Percentiles rank a stretch among this genome's conserved stretches.
Conservation (phyloP, 2,113 vertebrate species). For the Lampris incognitus region DNA sequence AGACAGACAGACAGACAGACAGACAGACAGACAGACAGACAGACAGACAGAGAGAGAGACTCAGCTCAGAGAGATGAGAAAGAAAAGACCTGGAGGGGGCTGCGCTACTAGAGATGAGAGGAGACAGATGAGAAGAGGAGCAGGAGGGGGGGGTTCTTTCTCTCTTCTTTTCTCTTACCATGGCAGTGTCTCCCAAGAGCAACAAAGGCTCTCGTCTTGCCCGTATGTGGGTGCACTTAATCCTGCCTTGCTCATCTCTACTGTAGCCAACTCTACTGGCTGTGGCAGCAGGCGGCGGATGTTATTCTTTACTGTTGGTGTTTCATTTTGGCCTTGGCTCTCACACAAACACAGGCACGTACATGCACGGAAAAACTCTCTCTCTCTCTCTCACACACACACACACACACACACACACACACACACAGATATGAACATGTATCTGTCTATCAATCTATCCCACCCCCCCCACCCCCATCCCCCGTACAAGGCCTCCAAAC, state of each 20-base stretch:
- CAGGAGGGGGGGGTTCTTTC: conserved; percentile 49
- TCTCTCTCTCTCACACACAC: background rate
- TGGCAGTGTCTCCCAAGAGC: conserved; percentile 63
- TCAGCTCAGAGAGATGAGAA: conserved; percentile 21
- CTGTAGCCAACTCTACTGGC: conserved; percentile 52
- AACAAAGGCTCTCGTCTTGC: conserved; percentile 57
- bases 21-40: conserved; percentile 11
- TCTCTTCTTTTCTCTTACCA: conserved; percentile 35
- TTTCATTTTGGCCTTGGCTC: background rate
- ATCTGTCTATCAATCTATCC: background rate
- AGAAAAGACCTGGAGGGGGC: conserved; percentile 55
- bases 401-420: conserved; percentile 18
- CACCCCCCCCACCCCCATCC: too few relatives aligned
- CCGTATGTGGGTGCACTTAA: conserved; percentile 71
- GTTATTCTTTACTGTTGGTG: background rate
- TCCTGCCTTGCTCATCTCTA: conserved; percentile 61
- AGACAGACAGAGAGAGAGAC: conserved; percentile 18
- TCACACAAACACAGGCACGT: background rate
- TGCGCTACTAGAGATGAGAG: conserved; percentile 31
- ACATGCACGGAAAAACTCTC: too few relatives aligned
- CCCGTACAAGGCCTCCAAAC: too few relatives aligned
- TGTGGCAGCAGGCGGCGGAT: background rate
- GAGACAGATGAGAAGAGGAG: conserved; percentile 52
- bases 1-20: conserved; percentile 17
- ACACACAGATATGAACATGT: background rate